Evolutionary conservation across 2,797 vertebrate species (phyloP).

Genomic region (Hyperoplus immaculatus): DNA sequence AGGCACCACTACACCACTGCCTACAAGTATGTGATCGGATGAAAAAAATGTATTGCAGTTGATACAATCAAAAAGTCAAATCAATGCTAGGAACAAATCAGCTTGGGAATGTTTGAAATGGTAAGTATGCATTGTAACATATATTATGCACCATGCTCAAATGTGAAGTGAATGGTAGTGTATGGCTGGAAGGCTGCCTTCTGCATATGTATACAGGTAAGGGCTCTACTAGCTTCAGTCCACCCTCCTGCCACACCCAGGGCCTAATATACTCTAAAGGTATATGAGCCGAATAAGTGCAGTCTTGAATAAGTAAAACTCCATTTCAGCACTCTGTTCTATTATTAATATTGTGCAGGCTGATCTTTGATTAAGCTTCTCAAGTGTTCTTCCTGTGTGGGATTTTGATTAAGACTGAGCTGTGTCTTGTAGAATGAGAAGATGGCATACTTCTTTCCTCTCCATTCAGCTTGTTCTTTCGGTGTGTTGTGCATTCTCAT

Average conservation of each 20-base stretch:
- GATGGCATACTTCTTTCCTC: conserved; percentile 54
- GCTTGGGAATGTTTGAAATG: background rate
- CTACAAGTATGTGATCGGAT: background rate
- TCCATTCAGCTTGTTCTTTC: conserved; percentile 35
- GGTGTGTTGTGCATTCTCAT: conserved; percentile 7
- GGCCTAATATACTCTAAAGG: conserved; percentile 79
- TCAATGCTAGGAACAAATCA: background rate
- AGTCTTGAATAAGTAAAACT: conserved; percentile 91
- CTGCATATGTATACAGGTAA: conserved; percentile 24
- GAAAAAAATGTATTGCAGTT: background rate
- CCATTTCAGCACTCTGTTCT: conserved; percentile 86
- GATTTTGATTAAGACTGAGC: conserved; percentile 86
- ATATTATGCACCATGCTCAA: background rate
- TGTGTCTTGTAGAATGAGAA: conserved; percentile 73
- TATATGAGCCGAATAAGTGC: conserved; percentile 82
- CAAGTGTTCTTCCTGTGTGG: conserved; percentile 85
- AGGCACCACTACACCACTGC: too few relatives aligned
- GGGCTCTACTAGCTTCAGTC: conserved; percentile 28
- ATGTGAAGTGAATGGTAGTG: background rate
- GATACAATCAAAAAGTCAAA: background rate
- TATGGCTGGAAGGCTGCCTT: background rate
- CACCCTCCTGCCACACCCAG: conserved; percentile 53
- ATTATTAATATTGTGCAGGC: conserved; percentile 89
- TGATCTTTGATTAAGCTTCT: conserved; percentile 89
- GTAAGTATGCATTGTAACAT: background rate